Evolutionary conservation across 2,113 vertebrate genomes (phyloP), one percentile per base, ranked within the genome.

Genomic region (Hypocryptadius cinnamomeus): DNA sequence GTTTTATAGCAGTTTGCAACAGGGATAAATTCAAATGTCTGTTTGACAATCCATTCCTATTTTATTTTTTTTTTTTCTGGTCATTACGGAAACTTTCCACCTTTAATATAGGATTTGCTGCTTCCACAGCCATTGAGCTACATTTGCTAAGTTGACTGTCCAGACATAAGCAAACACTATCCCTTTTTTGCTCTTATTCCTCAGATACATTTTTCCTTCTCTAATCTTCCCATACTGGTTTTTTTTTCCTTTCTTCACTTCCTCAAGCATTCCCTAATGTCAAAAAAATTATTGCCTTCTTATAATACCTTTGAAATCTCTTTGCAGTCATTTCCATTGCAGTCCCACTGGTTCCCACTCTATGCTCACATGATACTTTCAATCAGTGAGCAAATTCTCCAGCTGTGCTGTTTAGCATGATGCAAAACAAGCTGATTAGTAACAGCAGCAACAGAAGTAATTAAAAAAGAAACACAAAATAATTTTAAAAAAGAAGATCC

Each of bases 331-430:
- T 90, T 91, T 85, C 56, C 42, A 71, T 13, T n/a, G n/a, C 3
- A 5, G 51, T 92, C 87, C 56, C 85, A 57, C 15, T 40, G 44
- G 60, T 91, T 25, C 48, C 51, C 59, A 37, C 76, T 90, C 66
- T 85, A 27, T 53, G 28, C 37, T 94, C 89, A 83, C 50, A 54
- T 40, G 56, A 71, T 74, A 47, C 10, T 80, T 95, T 88, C 82
- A 91, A 83, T 92, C 89, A 96, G 72, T 64, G 69, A 94, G 44
- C 18, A 94, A 80, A 80, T 90, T 84, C 93, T 96, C 87, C 93
- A 92, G 79, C 96, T 96, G 90, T 72, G 76, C 68, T 91, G 51
- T 91, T 96, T 74, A 91, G 72, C 45, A 50, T 81, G 85, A 60
- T 93, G 69, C 40, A 45, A 95, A 95, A 88, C 60, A 95, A 91